Percentiles rank a stretch among this genome's conserved stretches.
Conservation (phyloP, 2,113 vertebrate genomes). For the Barnardius zonarius region DNA sequence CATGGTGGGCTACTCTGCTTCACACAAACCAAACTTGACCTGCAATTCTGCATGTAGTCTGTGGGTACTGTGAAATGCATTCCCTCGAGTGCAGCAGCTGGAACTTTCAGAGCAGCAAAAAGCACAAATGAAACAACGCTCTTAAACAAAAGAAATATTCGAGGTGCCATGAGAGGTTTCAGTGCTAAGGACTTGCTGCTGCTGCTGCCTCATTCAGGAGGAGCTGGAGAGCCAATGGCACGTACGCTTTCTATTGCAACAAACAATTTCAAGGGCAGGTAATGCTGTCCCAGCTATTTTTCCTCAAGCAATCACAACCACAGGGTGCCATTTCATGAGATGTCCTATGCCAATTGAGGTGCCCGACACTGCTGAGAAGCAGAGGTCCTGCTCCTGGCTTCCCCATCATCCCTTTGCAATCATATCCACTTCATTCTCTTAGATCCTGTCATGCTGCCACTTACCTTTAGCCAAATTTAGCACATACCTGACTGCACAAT, state of each 20-base stretch:
- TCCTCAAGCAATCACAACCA: not conserved
- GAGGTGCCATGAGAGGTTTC: not conserved
- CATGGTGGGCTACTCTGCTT: not conserved
- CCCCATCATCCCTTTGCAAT: not conserved
- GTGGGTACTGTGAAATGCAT: not conserved
- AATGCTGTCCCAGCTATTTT: not conserved
- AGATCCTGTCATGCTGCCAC: not conserved
- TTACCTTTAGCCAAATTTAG: conserved; percentile 18
- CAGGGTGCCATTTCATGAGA: not conserved
- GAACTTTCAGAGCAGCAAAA: not conserved
- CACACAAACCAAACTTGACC: not conserved
- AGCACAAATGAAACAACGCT: not conserved
- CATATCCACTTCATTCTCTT: not conserved
- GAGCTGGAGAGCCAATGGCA: not conserved
- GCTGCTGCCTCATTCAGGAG: not conserved
- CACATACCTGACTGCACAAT: conserved; percentile 41
- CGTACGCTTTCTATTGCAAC: not conserved
- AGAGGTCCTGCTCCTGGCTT: not conserved
- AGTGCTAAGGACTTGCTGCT: not conserved
- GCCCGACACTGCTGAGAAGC: not conserved
- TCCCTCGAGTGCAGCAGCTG: not conserved
- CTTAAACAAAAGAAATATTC: not conserved
- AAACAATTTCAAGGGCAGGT: not conserved
- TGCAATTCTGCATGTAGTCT: not conserved
- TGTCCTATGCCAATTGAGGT: not conserved